phyloP scores from a whole-genome alignment of 2,797 vertebrate genomes.

The Potorous gilbertii region DNA sequence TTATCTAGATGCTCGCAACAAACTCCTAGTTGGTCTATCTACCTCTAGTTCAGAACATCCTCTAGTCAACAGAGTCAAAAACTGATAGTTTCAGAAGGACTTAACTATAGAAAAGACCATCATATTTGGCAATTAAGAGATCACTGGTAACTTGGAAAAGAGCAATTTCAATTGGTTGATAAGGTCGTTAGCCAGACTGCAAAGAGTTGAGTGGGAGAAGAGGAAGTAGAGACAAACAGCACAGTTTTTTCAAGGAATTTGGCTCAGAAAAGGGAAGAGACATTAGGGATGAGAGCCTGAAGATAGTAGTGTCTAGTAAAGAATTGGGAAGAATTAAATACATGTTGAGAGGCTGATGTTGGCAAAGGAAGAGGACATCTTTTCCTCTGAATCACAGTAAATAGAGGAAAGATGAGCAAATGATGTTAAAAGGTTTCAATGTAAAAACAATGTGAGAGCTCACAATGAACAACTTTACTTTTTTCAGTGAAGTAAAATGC shows the following conservation, averaged over 20 bases:
- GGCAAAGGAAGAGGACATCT: not conserved
- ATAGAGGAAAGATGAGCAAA: not conserved
- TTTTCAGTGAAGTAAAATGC: not conserved
- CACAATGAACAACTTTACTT: not conserved
- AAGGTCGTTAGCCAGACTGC: not conserved
- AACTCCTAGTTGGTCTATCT: not conserved
- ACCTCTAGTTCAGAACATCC: not conserved
- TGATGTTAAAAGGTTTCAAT: not conserved
- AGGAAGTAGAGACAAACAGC: not conserved
- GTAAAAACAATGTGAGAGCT: no score
- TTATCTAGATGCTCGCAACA: not conserved
- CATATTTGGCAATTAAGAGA: not conserved
- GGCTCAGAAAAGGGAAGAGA: not conserved
- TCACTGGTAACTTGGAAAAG: not conserved
- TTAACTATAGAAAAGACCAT: not conserved
- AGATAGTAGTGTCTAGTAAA: not conserved
- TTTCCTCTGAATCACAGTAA: not conserved
- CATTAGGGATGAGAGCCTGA: not conserved
- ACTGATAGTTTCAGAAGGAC: not conserved
- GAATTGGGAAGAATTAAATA: not conserved
- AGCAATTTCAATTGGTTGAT: not conserved
- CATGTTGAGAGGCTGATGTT: not conserved
- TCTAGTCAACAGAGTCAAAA: not conserved
- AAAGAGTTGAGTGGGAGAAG: not conserved
- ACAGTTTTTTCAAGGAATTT: not conserved